Conservation (phyloP, 1,140 invertebrate genomes). For the Drosophila cardini region DNA sequence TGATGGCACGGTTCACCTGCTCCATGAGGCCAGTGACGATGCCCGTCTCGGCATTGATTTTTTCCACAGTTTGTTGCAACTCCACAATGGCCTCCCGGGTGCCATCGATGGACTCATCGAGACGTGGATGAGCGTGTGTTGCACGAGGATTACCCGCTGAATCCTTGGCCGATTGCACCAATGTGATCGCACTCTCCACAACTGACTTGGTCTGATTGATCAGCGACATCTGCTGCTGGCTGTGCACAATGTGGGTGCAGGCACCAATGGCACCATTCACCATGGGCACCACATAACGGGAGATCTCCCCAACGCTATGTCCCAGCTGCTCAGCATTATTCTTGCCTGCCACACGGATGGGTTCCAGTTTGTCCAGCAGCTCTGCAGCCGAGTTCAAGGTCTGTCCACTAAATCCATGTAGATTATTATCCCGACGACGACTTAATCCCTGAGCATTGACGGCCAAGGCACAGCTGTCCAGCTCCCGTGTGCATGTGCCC, state of each 20-base stretch:
- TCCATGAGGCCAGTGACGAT: conserved; percentile 95
- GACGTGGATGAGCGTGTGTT: conserved; percentile 90
- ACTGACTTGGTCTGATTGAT: conserved; percentile 98
- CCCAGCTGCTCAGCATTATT: conserved; percentile 97
- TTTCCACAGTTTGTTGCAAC: conserved; percentile 92
- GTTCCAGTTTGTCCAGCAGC: conserved; percentile 92
- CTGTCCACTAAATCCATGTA: conserved; percentile 93
- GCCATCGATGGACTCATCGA: conserved; percentile 92
- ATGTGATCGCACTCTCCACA: conserved; percentile 93
- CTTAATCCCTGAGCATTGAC: conserved; percentile 93
- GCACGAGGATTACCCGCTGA: conserved; percentile 96
- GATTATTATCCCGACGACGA: conserved; percentile 90
- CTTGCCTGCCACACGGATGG: conserved; percentile 92
- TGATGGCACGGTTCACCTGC: conserved; percentile 94
- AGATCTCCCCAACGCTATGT: conserved; percentile 92
- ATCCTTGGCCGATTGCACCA: conserved; percentile 94
- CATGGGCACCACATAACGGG: conserved; percentile 92
- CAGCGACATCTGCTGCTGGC: conserved; percentile 94
- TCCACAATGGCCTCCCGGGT: conserved; percentile 93
- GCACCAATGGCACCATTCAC: conserved; percentile 93
- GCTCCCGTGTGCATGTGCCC: conserved; percentile 89
- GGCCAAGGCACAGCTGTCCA: conserved; percentile 94
- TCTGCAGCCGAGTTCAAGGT: conserved; percentile 91
- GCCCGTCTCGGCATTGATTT: conserved; percentile 94
- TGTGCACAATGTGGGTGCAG: conserved; percentile 95